These are phyloP conservation scores for Littorina saxatilis DNA, from an alignment of 1,140 invertebrate genomes.

Conservation along the genomic window DNA sequence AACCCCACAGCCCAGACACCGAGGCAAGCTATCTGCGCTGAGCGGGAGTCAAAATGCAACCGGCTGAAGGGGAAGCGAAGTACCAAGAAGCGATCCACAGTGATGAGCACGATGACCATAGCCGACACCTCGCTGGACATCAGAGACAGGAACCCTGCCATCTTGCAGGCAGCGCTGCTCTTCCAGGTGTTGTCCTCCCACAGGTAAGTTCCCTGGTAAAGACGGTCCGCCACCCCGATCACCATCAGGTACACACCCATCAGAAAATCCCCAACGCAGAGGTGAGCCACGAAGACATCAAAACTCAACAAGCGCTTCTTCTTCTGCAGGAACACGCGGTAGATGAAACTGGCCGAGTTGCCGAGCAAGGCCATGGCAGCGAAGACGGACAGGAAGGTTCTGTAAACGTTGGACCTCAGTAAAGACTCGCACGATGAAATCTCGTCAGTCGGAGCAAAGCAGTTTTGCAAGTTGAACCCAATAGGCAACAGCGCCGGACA, in stretches of 20 bases:
- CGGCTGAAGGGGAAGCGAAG: constrained; percentile 59
- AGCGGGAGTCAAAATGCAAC: constrained; percentile 31
- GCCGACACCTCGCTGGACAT: constrained; percentile 49
- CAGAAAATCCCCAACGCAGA: constrained; percentile 64
- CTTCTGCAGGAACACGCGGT: constrained; percentile 41
- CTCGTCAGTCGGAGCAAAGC: constrained; percentile 46
- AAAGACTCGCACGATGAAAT: constrained; percentile 59
- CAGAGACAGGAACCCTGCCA: constrained; percentile 63
- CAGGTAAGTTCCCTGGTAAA: constrained; percentile 55
- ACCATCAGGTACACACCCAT: constrained; percentile 71
- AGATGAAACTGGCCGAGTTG: constrained; percentile 52
- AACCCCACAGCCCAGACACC: constrained; percentile 35
- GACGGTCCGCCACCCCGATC: constrained; percentile 53
- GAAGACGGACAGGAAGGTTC: constrained; percentile 57
- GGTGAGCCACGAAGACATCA: constrained; percentile 59
- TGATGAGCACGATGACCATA: constrained; percentile 42
- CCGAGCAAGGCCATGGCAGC: constrained; percentile 49
- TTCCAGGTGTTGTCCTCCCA: constrained; percentile 58
- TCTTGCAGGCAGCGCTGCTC: constrained; percentile 51
- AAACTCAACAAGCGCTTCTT: constrained; percentile 39
- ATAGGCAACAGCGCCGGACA: constrained; percentile 43
- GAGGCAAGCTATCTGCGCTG: constrained; percentile 7
- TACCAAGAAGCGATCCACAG: constrained; percentile 56
- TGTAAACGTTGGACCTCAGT: constrained; percentile 48
- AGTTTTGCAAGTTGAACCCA: constrained; percentile 43